Base-by-base conservation (phyloP, 92 coral and sea anemone genomes). In the Bergia puertoricense region DNA sequence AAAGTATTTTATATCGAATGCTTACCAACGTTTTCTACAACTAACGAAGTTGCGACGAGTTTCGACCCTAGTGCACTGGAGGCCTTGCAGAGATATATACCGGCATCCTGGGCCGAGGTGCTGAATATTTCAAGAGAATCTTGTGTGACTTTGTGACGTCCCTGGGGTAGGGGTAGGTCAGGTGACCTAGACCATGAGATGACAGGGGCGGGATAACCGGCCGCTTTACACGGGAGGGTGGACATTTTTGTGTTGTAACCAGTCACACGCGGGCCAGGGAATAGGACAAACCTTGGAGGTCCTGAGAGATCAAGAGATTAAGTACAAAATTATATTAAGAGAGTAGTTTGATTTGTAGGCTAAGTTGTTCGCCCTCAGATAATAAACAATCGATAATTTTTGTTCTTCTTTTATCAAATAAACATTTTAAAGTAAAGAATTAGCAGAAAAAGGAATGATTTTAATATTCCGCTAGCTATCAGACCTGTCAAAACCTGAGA, bases 1-100 rank as follows among this genome's bases (percentile, higher is more conserved):
- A 69, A 6, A 69, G 14, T n/a, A 2, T 13, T 13, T 0, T 13
- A 62, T 5, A n/a, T 62, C 68, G 3, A n/a, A 62, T 62, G 46
- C 90, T 80, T 50, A 86, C 90, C 90, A n/a, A 80, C 86, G 4
- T 78, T 43, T 59, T 65, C 51, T 8, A 86, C 87, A 79, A 56
- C 62, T 6, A 90, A 76, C 18, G 71, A 67, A 0, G 86, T 85
- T 11, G 86, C 90, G 36, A 56, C 81, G 38, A 86, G 30, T 57
- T 57, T 57, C 13, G 66, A 57, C 0, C 66, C 66, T 0, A 57
- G 2, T 0, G 66, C 10, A 57, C 66, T 57, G 18, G 66, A 57
- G 18, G 18, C 2, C 66, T 57, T 57, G 30, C 30, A 30, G 30
- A 30, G 30, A 30, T 30, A 30, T 30, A 30, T 30, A 30, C 30